Conservation (phyloP, 2,797 vertebrate genomes). For the Malacoraja senta region DNA sequence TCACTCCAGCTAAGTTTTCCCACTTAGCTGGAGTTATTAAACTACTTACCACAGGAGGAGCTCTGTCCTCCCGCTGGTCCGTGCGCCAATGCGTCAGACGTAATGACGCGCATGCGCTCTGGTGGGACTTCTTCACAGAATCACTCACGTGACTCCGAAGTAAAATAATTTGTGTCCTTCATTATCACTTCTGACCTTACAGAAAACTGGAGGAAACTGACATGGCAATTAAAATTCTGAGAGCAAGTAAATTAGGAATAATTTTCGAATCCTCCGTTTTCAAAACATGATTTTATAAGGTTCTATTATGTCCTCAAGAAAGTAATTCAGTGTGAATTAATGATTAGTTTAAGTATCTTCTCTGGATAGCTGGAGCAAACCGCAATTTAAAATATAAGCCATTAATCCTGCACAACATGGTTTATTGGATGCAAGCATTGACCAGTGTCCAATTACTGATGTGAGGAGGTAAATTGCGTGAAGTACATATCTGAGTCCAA, state of each 20-base stretch:
- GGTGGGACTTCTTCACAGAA: too few relatives aligned
- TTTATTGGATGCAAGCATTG: neutral
- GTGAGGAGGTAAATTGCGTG: slow-evolving; percentile 12
- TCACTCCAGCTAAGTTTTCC: too few relatives aligned
- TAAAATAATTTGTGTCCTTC: neutral
- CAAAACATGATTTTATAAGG: slow-evolving; percentile 18
- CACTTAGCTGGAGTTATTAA: too few relatives aligned
- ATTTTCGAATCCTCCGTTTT: neutral
- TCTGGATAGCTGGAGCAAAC: slow-evolving; percentile 1
- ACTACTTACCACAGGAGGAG: too few relatives aligned
- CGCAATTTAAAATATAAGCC: neutral
- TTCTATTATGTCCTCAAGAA: neutral
- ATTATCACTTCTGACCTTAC: neutral
- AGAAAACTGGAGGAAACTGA: neutral
- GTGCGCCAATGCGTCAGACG: too few relatives aligned
- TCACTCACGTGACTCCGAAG: too few relatives aligned
- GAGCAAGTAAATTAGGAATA: neutral
- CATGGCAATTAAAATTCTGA: neutral
- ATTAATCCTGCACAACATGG: slow-evolving; percentile 5
- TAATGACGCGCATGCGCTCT: too few relatives aligned
- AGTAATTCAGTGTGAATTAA: slow-evolving; percentile 26
- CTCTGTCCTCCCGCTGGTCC: too few relatives aligned
- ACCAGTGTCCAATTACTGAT: slow-evolving; percentile 23
- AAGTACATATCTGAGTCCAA: neutral
- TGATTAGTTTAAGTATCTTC: neutral